Evolutionary conservation across 1,140 invertebrate genomes (phyloP), one percentile per base, ranked within the genome.

Genomic region (Zaprionus kolodkinae): DNA sequence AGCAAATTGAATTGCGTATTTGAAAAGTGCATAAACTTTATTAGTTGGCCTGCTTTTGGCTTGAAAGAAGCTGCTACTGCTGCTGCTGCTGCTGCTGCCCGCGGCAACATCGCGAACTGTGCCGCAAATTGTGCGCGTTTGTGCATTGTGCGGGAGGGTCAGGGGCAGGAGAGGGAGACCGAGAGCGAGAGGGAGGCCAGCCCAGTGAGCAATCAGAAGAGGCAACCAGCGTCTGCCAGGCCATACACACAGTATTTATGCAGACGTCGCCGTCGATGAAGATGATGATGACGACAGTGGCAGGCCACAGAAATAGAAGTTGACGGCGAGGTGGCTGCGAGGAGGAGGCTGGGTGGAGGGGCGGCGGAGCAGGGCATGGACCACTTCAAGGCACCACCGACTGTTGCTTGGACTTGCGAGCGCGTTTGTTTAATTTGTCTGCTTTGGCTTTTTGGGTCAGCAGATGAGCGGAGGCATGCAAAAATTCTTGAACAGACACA

Each of bases 361-460:
- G 2, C n/a, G 6, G 17, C 12, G 54, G 50, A 21, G 38, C 30
- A 55, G 81, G 62, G 67, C 56, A 48, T 56, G 72, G 59, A 57
- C 59, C 83, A 85, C 82, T 85, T 85, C 78, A 85, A 85, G 81
- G 78, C 45, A 50, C n/a, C 82, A 79, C 79, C 78, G 70, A 67
- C 78, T 61, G 64, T 66, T 45, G 43, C 30, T 60, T 45, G 74
- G 82, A 71, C 65, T 25, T 6, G 25, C 52, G 27, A 25, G 50
- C 25, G 17, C 72, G 82, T 85, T 85, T 85, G 83, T 87, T 85
- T 85, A 87, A 86, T 85, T 81, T 87, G 83, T 87, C 78, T 86
- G 75, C 79, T 82, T 69, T 80, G 81, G 81, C 30, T 72, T 85
- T 81, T 81, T 84, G 76, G 81, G 81, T 84, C 81, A 72, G 61